Base-by-base conservation (phyloP, 64 coral and sea anemone species). In the Hydrozoanthus tunicans region DNA sequence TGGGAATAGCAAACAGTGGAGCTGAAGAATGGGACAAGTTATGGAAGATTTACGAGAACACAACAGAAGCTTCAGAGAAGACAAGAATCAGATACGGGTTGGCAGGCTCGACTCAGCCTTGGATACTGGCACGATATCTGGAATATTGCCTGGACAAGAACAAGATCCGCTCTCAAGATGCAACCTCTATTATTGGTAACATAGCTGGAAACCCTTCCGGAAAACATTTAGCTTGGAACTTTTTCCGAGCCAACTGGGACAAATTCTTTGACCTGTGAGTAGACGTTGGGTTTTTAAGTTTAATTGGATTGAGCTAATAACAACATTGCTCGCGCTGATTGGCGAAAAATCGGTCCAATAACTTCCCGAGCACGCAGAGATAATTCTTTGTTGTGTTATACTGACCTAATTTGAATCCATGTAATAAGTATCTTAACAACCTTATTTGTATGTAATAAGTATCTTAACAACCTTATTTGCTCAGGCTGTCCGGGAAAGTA, bases 151-250 rank as follows among this genome's bases (percentile, higher is more conserved):
- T 96, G 3, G 90, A 96, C 54, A 55, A 82, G 2, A 89, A 54
- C 89, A 79, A 93, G 68, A 92, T 96, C 91, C 92, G 95, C 3
- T 91, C 95, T 20, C 95, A 96, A 73, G 95, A 96, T 69, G 91
- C 89, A 55, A 81, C 91, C 7, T 89, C 82, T 58, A 92, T 94
- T 4, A 89, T 96, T 12, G 59, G 27, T 61, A 94, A 93, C 78
- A 79, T 96, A 4, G 90, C 95, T 4, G 26, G 15, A 4, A 96
- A 96, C 52, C 95, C 89, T n/a, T 59, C 91, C 53, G 95, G 95
- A n/a, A 91, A 82, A 78, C 94, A 94, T 55, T 55, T 93, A 10
- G 95, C 95, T 12, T 96, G 95, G 95, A 96, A 80, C 62, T 96
- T 96, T 64, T 90, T 91, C 56, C 92, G 90, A 67, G 61, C 89